A percentile compares a stretch with the other conserved stretches of the same genome.
Conservation (phyloP, 2,113 vertebrate genomes). For the Noctilio leporinus region DNA sequence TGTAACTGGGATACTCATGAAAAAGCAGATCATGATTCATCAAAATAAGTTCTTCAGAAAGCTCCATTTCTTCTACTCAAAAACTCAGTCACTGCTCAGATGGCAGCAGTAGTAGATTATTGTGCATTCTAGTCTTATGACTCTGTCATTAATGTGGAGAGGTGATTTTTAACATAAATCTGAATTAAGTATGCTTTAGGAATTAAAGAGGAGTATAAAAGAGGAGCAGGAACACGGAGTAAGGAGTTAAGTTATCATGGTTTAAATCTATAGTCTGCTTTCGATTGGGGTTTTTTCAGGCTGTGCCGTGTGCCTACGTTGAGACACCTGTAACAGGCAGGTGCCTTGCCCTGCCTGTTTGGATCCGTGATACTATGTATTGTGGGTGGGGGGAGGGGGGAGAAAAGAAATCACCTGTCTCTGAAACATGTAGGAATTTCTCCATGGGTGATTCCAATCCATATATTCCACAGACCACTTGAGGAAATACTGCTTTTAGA, state of each 20-base stretch:
- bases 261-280: neutral
- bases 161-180: neutral
- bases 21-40: neutral
- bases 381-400: no score
- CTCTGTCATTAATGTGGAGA: neutral
- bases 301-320: fast-evolving
- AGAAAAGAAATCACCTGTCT: neutral
- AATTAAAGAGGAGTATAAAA: neutral
- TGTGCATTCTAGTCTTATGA: neutral
- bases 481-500: neutral
- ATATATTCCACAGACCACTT: neutral
- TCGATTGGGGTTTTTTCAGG: neutral
- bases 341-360: neutral
- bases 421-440: neutral
- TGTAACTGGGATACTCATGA: neutral
- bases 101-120: neutral
- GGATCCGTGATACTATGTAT: neutral
- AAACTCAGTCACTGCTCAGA: neutral
- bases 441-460: neutral
- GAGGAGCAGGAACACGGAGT: neutral
- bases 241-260: neutral
- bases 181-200: neutral
- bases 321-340: neutral
- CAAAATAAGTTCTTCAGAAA: conserved; percentile 19
- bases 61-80: neutral